Conservation (phyloP, 2,888 invertebrate genomes). For the Brenthis daphne region DNA sequence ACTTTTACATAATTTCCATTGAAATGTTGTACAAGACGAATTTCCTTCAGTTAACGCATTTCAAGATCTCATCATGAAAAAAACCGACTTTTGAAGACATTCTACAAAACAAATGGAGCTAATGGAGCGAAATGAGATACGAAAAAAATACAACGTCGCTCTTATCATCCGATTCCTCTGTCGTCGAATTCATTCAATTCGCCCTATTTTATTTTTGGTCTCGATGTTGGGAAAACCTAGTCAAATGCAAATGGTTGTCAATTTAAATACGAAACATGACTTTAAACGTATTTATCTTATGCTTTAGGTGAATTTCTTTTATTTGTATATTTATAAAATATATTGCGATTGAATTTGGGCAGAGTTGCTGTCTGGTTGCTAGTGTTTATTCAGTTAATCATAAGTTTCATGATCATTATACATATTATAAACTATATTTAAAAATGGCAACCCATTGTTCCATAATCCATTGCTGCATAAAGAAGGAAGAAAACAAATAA, state of each 20-base stretch:
- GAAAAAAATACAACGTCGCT: constrained; percentile 35
- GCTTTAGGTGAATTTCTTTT: background rate
- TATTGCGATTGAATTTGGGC: too few species aligned
- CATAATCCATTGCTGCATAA: too few species aligned
- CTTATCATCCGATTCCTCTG: constrained; percentile 35
- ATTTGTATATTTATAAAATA: background rate
- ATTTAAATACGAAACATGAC: constrained; percentile 25
- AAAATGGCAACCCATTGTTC: too few species aligned
- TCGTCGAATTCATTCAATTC: constrained; percentile 38
- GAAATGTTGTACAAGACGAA: constrained; percentile 18
- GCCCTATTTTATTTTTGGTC: constrained; percentile 35
- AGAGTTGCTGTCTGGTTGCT: too few species aligned
- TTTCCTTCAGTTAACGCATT: constrained; percentile 20
- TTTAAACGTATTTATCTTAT: constrained; percentile 3
- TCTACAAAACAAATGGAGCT: constrained; percentile 35
- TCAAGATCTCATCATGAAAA: constrained; percentile 29
- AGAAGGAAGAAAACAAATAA: too few species aligned
- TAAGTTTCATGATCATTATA: too few species aligned
- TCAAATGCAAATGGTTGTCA: constrained; percentile 30
- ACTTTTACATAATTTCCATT: constrained; percentile 11
- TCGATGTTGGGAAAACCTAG: constrained; percentile 30
- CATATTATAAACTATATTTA: too few species aligned
- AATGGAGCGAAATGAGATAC: constrained; percentile 38
- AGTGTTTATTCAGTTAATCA: too few species aligned
- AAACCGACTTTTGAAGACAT: constrained; percentile 31